Base-by-base conservation (phyloP, 2,113 vertebrate species). In the Bagarius yarrelli region DNA sequence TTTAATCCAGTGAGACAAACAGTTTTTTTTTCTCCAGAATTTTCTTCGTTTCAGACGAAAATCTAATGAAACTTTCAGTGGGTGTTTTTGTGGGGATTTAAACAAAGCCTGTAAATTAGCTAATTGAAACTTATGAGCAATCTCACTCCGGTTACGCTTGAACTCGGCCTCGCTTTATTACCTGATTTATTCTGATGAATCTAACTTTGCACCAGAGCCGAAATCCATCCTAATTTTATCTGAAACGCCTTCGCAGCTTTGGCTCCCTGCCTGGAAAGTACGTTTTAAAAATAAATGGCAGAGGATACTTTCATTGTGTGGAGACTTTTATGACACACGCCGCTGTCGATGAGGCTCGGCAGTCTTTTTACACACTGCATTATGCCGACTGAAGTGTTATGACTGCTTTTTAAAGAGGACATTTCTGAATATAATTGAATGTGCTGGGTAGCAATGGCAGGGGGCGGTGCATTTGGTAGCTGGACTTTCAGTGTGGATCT, bases 141-240 rank as follows among this genome's bases (percentile, higher is more conserved):
- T 56, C 57, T 53, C 32, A 64, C 63, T 66, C 13, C n/a, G 6
- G 52, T 50, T 69, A 1, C 27, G 63, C 56, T 80, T n/a, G 27
- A 71, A 71, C 69, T 25, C 69, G 60, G 56, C 18, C 25, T 2
- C 25, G 25, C 15, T 55, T 69, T 57, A 71, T 66, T 55, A 60
- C 52, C 4, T 66, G 63, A 84, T 84, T 64, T 66, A 84, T 73
- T 77, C 66, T 73, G 56, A 84, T 81, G 36, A 57, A 84, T 84
- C 78, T 60, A 84, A 63, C 47, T 81, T 56, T 18, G 73, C 34
- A 57, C 56, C 70, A 30, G 30, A 32, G 47, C 25, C 21, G 66
- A 78, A 75, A 84, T 84, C 57, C 80, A 81, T 72, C 81, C 69
- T 60, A 78, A 81, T 78, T 81, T 75, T 63, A 84, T 84, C 75